Base-by-base conservation (phyloP, 2,888 invertebrate species). In the Cephus runcator region DNA sequence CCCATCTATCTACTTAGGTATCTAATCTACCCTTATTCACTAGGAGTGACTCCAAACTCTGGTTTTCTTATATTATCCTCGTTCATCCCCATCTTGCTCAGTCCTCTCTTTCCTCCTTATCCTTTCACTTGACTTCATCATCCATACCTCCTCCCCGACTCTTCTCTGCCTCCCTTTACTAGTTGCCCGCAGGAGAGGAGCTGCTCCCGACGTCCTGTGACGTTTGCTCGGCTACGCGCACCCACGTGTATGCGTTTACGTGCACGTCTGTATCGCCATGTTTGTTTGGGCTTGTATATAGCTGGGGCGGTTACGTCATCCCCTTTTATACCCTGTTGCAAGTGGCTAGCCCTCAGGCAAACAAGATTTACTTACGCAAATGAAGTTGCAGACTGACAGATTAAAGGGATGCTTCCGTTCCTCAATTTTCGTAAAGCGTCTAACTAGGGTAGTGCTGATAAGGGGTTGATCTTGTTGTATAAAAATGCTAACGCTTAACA, bases 321-420 rank as follows among this genome's bases (percentile, higher is more conserved):
- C 23, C 56, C 56, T 56, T 56, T 56, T 56, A 56, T 56, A 56
- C 56, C 56, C 56, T 56, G 9, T 23, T 56, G 23, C 56, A 34
- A 34, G 76, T 12, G 12, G 79, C 73, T 79, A 79, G 79, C 76
- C 56, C 76, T 76, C 74, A 15, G 79, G 79, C 79, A 79, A 79
- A 76, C 79, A 76, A 76, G 79, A 79, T 76, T 76, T 79, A 79
- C 79, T 76, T 79, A 79, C 76, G 76, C 76, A 79, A 79, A 79
- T 79, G 76, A 74, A 79, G 79, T 76, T 79, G 71, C 79, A 79
- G 74, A 69, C 74, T 79, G 73, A 34, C 76, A 74, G 76, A 79
- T 79, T 79, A 76, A 79, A 79, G 79, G 76, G 79, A 76, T 76
- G 73, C 40, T 69, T 73, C 69, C 76, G 73, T 69, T n/a, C 33